phyloP scores from a whole-genome alignment of 2,888 invertebrate species.

The Kryphioiulus occultus region DNA sequence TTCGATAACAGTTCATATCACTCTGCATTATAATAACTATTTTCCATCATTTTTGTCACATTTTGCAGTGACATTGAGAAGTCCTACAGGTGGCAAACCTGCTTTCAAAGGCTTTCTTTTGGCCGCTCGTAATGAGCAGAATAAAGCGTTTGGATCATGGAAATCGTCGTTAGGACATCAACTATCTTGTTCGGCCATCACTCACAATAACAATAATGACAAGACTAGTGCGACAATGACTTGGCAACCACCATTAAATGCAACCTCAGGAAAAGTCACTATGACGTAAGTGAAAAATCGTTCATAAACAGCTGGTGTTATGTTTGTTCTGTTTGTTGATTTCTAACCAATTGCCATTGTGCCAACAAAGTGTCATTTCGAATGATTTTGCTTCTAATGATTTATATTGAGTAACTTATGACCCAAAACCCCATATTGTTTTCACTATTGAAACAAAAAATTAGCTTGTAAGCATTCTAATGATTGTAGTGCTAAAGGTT shows the following conservation, averaged over 20 bases:
- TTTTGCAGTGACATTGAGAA: neutral
- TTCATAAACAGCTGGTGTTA: neutral
- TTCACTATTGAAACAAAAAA: no score
- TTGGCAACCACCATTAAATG: constrained; percentile 50
- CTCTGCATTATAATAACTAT: neutral
- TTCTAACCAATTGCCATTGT: no score
- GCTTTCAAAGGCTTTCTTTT: constrained; percentile 50
- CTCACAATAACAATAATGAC: constrained; percentile 49
- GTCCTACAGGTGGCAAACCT: neutral
- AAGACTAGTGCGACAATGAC: constrained; percentile 27
- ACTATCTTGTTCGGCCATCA: constrained; percentile 47
- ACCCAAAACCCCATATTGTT: no score
- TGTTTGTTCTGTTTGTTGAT: neutral
- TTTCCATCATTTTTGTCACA: neutral
- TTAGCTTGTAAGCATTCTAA: no score
- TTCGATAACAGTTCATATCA: no score
- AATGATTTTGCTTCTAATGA: no score
- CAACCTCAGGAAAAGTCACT: constrained; percentile 45
- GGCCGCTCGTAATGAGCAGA: constrained; percentile 43
- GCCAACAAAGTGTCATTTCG: no score
- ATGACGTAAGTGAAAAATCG: constrained; percentile 45
- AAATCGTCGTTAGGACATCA: constrained; percentile 40
- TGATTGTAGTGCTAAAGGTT: no score
- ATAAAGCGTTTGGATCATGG: constrained; percentile 48
- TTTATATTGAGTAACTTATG: no score